phyloP scores from a whole-genome alignment of 2,888 invertebrate species.

The Sipha maydis region DNA sequence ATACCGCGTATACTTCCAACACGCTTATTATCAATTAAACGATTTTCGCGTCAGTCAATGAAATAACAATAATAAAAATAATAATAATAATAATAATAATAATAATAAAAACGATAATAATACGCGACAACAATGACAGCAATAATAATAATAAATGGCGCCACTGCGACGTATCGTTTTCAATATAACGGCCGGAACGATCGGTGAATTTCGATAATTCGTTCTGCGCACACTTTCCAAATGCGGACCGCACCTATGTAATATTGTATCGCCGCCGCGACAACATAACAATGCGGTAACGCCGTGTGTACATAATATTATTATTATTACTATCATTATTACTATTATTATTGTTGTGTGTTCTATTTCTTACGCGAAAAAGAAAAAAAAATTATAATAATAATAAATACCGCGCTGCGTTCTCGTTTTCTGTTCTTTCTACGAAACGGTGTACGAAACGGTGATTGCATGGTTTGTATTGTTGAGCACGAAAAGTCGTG shows the following conservation, averaged over 20 bases:
- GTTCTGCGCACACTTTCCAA: slow-evolving; percentile 46
- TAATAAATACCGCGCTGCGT: background rate
- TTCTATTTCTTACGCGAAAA: background rate
- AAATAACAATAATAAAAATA: background rate
- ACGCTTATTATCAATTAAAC: slow-evolving; percentile 45
- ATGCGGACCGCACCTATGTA: background rate
- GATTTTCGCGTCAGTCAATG: slow-evolving; percentile 16
- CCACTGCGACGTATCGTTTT: background rate
- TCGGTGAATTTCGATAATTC: slow-evolving; percentile 32
- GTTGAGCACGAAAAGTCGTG: too few relatives aligned
- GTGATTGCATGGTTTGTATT: too few relatives aligned
- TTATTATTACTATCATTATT: too few relatives aligned
- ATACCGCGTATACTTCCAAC: background rate
- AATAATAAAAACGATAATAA: too few relatives aligned
- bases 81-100: background rate
- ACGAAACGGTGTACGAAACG: too few relatives aligned
- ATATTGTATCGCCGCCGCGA: background rate
- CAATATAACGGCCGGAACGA: slow-evolving; percentile 2
- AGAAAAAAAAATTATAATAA: background rate
- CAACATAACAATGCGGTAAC: background rate
- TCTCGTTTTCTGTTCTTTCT: background rate
- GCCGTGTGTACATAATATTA: background rate
- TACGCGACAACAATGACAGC: background rate
- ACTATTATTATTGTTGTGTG: background rate
- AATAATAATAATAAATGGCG: background rate